Percentiles rank a stretch among this genome's conserved stretches.
phyloP scores from a whole-genome alignment of 2,113 vertebrate genomes.

The Alligator mississippiensis region DNA sequence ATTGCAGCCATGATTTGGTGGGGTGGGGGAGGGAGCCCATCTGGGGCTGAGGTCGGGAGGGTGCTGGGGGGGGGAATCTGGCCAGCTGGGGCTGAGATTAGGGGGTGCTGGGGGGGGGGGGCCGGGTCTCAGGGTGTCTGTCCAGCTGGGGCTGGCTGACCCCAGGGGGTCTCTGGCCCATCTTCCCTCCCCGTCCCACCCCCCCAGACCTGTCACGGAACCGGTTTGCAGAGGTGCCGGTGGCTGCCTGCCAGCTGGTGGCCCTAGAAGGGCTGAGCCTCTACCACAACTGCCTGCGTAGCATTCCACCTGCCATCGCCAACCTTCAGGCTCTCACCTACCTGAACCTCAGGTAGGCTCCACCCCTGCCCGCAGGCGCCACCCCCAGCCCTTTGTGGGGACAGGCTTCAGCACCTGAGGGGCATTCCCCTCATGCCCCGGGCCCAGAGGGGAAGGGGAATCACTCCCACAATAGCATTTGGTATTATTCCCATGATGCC shows the following conservation, averaged over 20 bases:
- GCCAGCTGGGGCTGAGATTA: neutral
- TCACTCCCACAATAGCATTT: no score
- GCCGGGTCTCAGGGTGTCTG: no score
- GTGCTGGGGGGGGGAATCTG: no score
- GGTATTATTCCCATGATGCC: no score
- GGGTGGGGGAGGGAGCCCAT: no score
- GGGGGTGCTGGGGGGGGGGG: no score
- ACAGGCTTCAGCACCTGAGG: neutral
- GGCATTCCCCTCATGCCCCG: no score
- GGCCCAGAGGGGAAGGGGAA: no score
- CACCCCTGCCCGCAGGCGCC: no score
- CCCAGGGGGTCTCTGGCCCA: neutral
- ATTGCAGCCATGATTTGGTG: no score
- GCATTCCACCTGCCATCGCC: slow-evolving; percentile 82
- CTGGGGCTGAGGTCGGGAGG: no score
- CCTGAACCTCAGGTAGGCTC: slow-evolving; percentile 84
- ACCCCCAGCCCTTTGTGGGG: neutral
- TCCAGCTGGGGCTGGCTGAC: no score
- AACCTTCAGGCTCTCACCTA: slow-evolving; percentile 93
- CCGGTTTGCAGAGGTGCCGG: slow-evolving; percentile 87
- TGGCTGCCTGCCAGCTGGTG: slow-evolving; percentile 89
- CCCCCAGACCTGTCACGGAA: slow-evolving; percentile 90
- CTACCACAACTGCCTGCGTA: slow-evolving; percentile 94
- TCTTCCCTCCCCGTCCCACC: neutral
- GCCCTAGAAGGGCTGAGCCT: slow-evolving; percentile 92